Conservation (phyloP, 2,888 invertebrate genomes). For the Leptinotarsa tumamoca region DNA sequence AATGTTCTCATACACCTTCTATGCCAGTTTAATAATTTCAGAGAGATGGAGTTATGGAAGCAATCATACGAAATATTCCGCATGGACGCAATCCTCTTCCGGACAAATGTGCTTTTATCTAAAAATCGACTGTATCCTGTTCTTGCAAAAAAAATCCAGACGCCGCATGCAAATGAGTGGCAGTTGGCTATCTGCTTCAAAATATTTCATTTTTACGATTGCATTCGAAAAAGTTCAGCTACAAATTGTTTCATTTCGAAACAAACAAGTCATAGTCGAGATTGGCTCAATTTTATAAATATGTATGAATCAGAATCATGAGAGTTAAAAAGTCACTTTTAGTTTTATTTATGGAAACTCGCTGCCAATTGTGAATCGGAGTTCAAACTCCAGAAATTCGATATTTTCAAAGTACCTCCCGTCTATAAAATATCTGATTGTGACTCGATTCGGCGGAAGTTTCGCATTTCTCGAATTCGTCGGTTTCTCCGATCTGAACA, state of each 20-base stretch:
- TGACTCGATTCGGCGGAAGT: background rate
- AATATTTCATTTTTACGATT: slow-evolving; percentile 50
- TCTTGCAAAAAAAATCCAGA: slow-evolving; percentile 36
- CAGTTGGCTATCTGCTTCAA: slow-evolving; percentile 48
- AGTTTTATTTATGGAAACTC: slow-evolving; percentile 44
- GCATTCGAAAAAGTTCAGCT: slow-evolving; percentile 39
- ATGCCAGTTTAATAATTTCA: background rate
- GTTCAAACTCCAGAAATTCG: slow-evolving; percentile 40
- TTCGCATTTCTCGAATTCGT: slow-evolving; percentile 7
- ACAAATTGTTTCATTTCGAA: slow-evolving; percentile 45
- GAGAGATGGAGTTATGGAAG: slow-evolving; percentile 6
- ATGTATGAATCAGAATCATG: slow-evolving; percentile 47
- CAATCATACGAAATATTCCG: slow-evolving; percentile 12
- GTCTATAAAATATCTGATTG: slow-evolving; percentile 4
- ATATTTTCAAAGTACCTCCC: slow-evolving; percentile 24
- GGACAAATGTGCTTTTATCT: slow-evolving; percentile 25
- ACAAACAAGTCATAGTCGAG: slow-evolving; percentile 44
- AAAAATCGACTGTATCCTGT: slow-evolving; percentile 19
- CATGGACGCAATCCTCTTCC: slow-evolving; percentile 14
- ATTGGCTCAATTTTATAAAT: slow-evolving; percentile 50
- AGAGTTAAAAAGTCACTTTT: slow-evolving; percentile 48
- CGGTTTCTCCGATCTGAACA: slow-evolving; percentile 5
- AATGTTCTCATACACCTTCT: background rate
- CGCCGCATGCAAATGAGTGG: slow-evolving; percentile 51
- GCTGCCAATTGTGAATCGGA: slow-evolving; percentile 43